Percentiles rank a stretch among this genome's conserved stretches.
Evolutionary conservation across 1,140 invertebrate species (phyloP).

Genomic region (Conus ventricosus): DNA sequence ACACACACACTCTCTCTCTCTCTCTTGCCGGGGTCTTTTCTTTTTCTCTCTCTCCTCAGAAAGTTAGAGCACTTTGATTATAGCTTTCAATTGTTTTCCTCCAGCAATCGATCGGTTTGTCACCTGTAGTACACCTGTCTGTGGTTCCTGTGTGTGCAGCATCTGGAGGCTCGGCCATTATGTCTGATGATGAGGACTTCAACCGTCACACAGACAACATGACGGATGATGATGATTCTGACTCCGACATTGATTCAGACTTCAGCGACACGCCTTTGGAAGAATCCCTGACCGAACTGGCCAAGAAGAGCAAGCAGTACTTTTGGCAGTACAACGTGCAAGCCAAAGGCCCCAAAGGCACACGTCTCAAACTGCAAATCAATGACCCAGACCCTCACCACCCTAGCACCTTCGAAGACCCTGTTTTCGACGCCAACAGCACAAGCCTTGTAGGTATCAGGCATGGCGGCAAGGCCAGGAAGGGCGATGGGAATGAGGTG

Average conservation of each 20-base stretch:
- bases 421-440: constrained; percentile 69
- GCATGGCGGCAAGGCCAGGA: constrained; percentile 92
- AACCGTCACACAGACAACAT: constrained; percentile 49
- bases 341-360: constrained; percentile 95
- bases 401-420: constrained; percentile 80
- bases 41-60: no score
- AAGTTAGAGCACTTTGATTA: no score
- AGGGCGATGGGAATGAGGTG: constrained; percentile 98
- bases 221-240: constrained; percentile 51
- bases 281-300: constrained; percentile 80
- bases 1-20: no score
- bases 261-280: constrained; percentile 36
- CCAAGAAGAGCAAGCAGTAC: constrained; percentile 78
- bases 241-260: constrained; percentile 46
- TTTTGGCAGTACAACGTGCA: constrained; percentile 99
- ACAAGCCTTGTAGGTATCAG: constrained; percentile 56
- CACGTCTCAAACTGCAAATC: constrained; percentile 65
- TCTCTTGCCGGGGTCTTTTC: no score
- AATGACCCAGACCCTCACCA: constrained; percentile 92
- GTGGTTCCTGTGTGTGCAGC: constrained; percentile 46
- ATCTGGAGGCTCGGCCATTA: constrained; percentile 55
- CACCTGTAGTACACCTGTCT: no score
- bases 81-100: no score
- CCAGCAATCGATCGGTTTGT: no score
- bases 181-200: constrained; percentile 57